Base-by-base conservation (phyloP, 2,797 vertebrate genomes). In the Peromyscus aztecus region DNA sequence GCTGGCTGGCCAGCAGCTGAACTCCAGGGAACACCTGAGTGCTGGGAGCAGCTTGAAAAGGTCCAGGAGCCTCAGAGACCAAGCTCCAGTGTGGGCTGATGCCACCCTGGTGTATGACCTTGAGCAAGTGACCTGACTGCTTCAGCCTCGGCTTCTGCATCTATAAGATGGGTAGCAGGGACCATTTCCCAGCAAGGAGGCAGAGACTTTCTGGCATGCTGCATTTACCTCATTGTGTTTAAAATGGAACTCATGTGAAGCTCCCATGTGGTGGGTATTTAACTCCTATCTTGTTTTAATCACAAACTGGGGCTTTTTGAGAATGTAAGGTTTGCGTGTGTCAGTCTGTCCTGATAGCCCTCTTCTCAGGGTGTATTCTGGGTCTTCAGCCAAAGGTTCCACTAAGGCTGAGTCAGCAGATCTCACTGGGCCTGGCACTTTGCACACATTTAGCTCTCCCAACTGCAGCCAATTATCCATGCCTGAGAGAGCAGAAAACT, bases 401-500 rank as follows among this genome's bases (percentile, higher is more conserved):
- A 4, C 63, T 24, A 16, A 13, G 21, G 31, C 19, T 37, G 31
- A 49, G 7, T 37, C 2, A 16, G 11, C 77, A 27, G 1, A 37
- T 34, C 23, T 55, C 27, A 2, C 49, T 16, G 0, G 0, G 21
- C 27, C 57, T n/a, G 34, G 40, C 40, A 0, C 75, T 59, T 65
- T 12, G 23, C 4, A 11, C 23, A 13, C 5, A 4, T 83, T 8
- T 34, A 59, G 46, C 61, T 4, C n/a, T 76, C 46, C 14, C 1
- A 31, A 4, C 19, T 23, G 7, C 29, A 49, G 82, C 69, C 52
- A 55, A 69, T 49, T 10, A 13, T 21, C 23, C 24, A 84, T 40
- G 8, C 96, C 94, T 95, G 75, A 75, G 86, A 75, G 40, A 89
- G 34, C 82, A 80, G 86, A 46, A 97, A 46, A 37, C 57, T 80